Conservation (phyloP, 1,140 invertebrate genomes). For the Heliothis virescens region DNA sequence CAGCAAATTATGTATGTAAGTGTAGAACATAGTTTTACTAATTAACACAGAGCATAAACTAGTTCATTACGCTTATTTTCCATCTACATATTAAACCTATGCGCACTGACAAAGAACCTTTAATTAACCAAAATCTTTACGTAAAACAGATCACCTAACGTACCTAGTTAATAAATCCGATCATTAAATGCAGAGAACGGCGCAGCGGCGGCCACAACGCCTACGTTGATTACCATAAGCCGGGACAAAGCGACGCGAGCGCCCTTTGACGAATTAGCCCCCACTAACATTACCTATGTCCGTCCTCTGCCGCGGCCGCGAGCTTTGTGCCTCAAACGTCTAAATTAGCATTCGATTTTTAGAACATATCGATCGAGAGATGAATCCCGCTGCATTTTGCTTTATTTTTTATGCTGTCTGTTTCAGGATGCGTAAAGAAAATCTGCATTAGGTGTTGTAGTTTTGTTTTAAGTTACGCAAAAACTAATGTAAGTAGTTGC, state of each 20-base stretch:
- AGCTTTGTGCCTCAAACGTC: conserved; percentile 39
- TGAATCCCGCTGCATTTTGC: not conserved
- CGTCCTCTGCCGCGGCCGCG: conserved; percentile 44
- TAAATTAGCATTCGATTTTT: conserved; percentile 35
- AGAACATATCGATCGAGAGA: conserved; percentile 11
- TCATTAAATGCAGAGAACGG: conserved; percentile 65
- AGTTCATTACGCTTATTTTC: not conserved
- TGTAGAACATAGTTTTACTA: no score
- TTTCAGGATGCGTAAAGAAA: no score
- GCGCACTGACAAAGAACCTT: conserved; percentile 6
- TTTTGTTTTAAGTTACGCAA: no score
- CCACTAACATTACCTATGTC: conserved; percentile 73
- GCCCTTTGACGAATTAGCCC: conserved; percentile 83
- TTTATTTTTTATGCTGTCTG: not conserved
- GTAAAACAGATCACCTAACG: conserved; percentile 36
- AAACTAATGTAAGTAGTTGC: no score
- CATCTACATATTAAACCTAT: not conserved
- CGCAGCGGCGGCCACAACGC: conserved; percentile 53
- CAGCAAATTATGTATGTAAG: no score
- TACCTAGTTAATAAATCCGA: conserved; percentile 68
- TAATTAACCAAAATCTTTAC: conserved; percentile 37
- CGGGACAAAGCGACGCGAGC: conserved; percentile 74
- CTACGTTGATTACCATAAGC: conserved; percentile 81
- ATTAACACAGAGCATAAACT: not conserved
- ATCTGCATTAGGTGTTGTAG: no score